Evolutionary conservation across 2,113 vertebrate genomes (phyloP).

Genomic region (Gallinago jamesoni): DNA sequence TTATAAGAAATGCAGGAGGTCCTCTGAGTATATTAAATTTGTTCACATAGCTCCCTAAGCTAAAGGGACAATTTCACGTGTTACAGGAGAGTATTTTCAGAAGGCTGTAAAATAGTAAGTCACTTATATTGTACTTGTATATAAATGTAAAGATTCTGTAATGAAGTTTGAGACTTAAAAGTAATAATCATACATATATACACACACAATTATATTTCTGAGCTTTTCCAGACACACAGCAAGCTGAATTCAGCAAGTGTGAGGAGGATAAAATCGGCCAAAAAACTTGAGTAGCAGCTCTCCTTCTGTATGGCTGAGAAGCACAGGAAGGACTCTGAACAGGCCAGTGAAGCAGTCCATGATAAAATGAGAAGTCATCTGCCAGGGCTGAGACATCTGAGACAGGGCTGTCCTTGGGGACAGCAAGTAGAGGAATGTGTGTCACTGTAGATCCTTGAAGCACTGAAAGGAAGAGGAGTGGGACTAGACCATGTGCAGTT

Average conservation of each 20-base stretch:
- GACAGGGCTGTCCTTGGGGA: not conserved
- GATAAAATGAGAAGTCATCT: not conserved
- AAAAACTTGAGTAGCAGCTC: not conserved
- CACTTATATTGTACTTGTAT: not conserved
- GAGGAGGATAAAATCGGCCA: not conserved
- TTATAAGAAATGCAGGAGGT: not conserved
- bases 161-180: not conserved
- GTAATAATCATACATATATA: not conserved
- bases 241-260: not conserved
- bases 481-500: fast-evolving
- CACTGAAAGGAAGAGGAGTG: not conserved
- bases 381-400: not conserved
- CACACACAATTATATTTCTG: not conserved
- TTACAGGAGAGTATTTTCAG: not conserved
- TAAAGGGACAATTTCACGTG: not conserved
- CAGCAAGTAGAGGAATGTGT: not conserved
- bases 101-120: not conserved
- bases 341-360: not conserved
- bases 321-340: not conserved
- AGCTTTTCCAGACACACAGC: not conserved
- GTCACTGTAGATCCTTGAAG: not conserved
- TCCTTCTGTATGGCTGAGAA: not conserved
- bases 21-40: not conserved
- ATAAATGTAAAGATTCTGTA: not conserved
- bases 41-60: not conserved